Evolutionary conservation across 2,888 invertebrate species (phyloP), one percentile per base, ranked within the genome.

Genomic region (Habroteleia sp.): DNA sequence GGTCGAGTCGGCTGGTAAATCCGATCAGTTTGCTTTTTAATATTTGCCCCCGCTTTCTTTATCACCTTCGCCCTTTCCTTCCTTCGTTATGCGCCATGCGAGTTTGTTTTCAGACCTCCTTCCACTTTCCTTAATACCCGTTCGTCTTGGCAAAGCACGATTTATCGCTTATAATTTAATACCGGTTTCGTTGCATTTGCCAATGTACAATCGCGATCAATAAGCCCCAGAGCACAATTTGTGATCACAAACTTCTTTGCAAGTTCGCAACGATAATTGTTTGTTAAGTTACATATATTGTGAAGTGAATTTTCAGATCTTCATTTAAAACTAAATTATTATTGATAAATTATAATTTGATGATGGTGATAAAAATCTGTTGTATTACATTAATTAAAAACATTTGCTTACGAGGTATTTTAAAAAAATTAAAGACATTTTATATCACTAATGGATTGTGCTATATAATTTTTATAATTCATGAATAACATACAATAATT

Each of bases 131-230:
- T 82, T 82, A 83, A 81, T 81, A 78, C 81, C 77, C 75, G 73
- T 58, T 78, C 79, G 79, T 74, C 71, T 77, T 77, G 82, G 77
- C 81, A 78, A 75, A 74, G 69, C 78, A 77, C 81, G 85, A 87
- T 87, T 87, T 87, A 87, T 87, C 82, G 85, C 79, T 84, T 81
- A 83, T 85, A 84, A 85, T 86, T 85, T 84, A 83, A 85, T 86
- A 84, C 83, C 77, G 79, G 77, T 58, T 62, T 74, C 42, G 52
- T 52, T 78, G 68, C 78, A 74, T 77, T 78, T 80, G 69, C 77
- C 83, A 82, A 85, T 85, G 85, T 85, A 83, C 81, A 79, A 81
- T 82, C 78, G 13, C 81, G 79, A 83, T 83, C 80, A 77, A 78
- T 72, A 56, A 66, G 62, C 41, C 60, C 62, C 31, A 29, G 17